A percentile compares a stretch with the other conserved stretches of the same genome.
Evolutionary conservation across 2,888 invertebrate genomes (phyloP).

Genomic region (Congeria kusceri): DNA sequence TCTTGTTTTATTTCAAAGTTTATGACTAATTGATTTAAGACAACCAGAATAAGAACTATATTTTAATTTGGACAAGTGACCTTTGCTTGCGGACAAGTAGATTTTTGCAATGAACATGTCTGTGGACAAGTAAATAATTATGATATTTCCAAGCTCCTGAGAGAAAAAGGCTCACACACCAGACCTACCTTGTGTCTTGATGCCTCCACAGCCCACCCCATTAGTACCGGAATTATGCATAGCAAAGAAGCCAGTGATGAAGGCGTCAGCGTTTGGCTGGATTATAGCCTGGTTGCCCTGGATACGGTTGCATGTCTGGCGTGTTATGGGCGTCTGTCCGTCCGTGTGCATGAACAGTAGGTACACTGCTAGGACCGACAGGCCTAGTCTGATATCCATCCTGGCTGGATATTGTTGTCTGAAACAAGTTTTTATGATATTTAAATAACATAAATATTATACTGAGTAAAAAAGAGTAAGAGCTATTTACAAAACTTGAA

Average conservation of each 20-base stretch:
- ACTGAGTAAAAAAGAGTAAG: too few species aligned
- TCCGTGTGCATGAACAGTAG: conserved; percentile 18
- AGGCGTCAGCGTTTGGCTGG: conserved; percentile 74
- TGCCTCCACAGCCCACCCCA: conserved; percentile 70
- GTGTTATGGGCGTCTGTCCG: conserved; percentile 47
- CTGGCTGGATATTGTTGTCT: not conserved
- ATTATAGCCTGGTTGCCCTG: conserved; percentile 66
- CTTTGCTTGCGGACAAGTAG: too few species aligned
- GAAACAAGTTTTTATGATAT: too few species aligned
- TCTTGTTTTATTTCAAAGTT: too few species aligned
- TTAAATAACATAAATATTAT: not conserved
- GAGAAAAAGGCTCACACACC: not conserved
- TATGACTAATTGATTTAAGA: too few species aligned
- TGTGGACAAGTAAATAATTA: too few species aligned
- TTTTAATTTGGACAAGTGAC: too few species aligned
- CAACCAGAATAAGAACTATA: too few species aligned
- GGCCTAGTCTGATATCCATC: conserved; percentile 19
- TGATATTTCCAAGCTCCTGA: too few species aligned
- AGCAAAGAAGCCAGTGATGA: conserved; percentile 77
- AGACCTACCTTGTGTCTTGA: conserved; percentile 40
- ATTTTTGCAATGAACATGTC: too few species aligned
- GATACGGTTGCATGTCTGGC: conserved; percentile 65
- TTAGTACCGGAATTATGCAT: conserved; percentile 65
- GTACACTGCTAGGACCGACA: conserved; percentile 30
- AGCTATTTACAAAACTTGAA: too few species aligned